Percentiles rank a stretch among this genome's conserved stretches.
Evolutionary conservation across 2,888 invertebrate species (phyloP).

Genomic region (Coecobrya sp.): DNA sequence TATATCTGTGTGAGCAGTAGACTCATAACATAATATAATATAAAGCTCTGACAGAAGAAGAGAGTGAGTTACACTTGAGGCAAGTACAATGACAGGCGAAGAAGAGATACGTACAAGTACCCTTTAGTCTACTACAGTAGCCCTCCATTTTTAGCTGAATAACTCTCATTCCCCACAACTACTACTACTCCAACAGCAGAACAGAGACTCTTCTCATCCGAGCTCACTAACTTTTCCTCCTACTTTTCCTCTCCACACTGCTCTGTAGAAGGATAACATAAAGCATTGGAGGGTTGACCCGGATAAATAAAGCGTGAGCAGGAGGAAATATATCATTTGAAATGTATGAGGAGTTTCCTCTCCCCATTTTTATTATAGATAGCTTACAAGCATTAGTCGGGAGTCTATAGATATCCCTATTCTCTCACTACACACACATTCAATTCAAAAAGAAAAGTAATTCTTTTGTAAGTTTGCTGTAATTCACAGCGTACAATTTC

Average conservation of each 20-base stretch:
- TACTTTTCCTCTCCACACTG: neutral
- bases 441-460: slow-evolving; percentile 31
- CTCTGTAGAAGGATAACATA: neutral
- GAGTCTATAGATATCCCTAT: neutral
- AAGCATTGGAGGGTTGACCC: slow-evolving; percentile 49
- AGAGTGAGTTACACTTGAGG: slow-evolving; percentile 30
- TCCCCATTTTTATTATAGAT: slow-evolving; percentile 42
- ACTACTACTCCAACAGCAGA: neutral
- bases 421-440: neutral
- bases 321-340: slow-evolving; percentile 47
- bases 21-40: neutral
- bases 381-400: neutral
- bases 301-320: slow-evolving; percentile 59
- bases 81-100: slow-evolving; percentile 2
- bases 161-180: slow-evolving; percentile 25
- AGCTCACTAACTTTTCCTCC: neutral
- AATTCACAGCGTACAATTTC: slow-evolving; percentile 29
- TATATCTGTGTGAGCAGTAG: neutral
- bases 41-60: neutral
- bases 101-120: slow-evolving; percentile 32
- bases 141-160: slow-evolving; percentile 19
- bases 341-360: slow-evolving; percentile 46
- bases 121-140: neutral
- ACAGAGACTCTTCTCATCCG: slow-evolving; percentile 10
- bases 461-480: slow-evolving; percentile 45